Evolutionary conservation across 2,797 vertebrate species (phyloP).

Genomic region (Cynodonichthys magdalenae): DNA sequence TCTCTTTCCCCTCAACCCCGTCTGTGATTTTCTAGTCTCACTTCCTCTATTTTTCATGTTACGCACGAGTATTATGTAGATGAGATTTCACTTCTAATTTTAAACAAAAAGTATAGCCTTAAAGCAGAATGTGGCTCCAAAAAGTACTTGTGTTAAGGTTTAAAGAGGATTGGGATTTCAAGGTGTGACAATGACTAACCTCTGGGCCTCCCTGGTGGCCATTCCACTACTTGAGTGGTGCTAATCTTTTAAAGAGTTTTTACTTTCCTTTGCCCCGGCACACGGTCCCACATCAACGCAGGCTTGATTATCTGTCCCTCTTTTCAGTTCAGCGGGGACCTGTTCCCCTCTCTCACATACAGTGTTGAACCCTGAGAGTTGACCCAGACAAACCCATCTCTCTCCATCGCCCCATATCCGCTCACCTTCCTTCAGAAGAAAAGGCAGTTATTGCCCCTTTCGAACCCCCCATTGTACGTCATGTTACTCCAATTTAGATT

Average conservation of each 20-base stretch:
- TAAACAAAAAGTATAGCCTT: slow-evolving; percentile 17
- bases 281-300: slow-evolving; percentile 62
- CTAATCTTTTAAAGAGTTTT: slow-evolving; percentile 77
- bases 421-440: slow-evolving; percentile 33
- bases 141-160: slow-evolving; percentile 22
- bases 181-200: slow-evolving; percentile 55
- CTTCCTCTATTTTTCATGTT: slow-evolving; percentile 29
- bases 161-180: slow-evolving; percentile 41
- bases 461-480: slow-evolving; percentile 39
- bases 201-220: slow-evolving; percentile 55
- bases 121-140: slow-evolving; percentile 24
- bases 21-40: slow-evolving; percentile 12
- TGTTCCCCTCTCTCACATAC: slow-evolving; percentile 23
- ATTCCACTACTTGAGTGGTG: slow-evolving; percentile 57
- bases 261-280: slow-evolving; percentile 60
- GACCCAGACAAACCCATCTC: slow-evolving; percentile 56
- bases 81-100: slow-evolving; percentile 57
- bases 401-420: slow-evolving; percentile 37
- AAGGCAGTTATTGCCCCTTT: slow-evolving; percentile 31
- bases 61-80: slow-evolving; percentile 61
- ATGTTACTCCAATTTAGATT: slow-evolving; percentile 66
- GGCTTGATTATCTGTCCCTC: slow-evolving; percentile 73
- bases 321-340: slow-evolving; percentile 32
- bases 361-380: slow-evolving; percentile 44
- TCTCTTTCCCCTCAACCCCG: slow-evolving; percentile 10